These are phyloP conservation scores for Chelonia mydas DNA, from an alignment of 2,797 vertebrate genomes.

Conservation along the genomic window DNA sequence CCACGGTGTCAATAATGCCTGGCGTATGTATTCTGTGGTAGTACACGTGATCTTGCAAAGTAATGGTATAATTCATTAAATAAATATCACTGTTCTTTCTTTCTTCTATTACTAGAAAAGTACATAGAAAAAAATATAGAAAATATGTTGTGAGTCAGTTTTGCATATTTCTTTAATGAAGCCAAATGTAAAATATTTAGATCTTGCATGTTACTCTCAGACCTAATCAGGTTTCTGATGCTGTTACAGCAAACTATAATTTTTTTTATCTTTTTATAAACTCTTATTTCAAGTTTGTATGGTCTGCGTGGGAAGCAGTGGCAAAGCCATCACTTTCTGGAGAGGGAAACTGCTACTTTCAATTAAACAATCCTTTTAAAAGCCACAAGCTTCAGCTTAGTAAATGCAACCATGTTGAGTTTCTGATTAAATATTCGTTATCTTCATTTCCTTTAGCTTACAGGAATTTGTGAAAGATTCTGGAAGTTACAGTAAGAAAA, in stretches of 20 bases:
- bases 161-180: background rate
- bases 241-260: background rate
- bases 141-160: background rate
- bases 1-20: background rate
- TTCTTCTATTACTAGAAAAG: background rate
- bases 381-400: background rate
- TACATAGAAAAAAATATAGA: background rate
- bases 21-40: background rate
- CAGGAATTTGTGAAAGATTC: constrained; percentile 98
- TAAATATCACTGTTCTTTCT: rapidly evolving
- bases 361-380: background rate
- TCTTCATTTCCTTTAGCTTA: constrained; percentile 81
- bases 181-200: background rate
- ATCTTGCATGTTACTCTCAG: background rate
- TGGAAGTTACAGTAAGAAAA: constrained; percentile 87
- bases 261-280: background rate
- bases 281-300: background rate
- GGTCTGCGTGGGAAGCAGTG: background rate
- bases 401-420: background rate
- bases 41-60: background rate
- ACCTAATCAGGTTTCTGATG: background rate
- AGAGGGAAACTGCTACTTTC: background rate
- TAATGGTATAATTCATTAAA: background rate
- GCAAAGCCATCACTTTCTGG: background rate
- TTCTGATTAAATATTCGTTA: background rate